A percentile compares a stretch with the other conserved stretches of the same genome.
Evolutionary conservation across 2,888 invertebrate species (phyloP).

Genomic region (Pseudococcus jackbeardsleyi): DNA sequence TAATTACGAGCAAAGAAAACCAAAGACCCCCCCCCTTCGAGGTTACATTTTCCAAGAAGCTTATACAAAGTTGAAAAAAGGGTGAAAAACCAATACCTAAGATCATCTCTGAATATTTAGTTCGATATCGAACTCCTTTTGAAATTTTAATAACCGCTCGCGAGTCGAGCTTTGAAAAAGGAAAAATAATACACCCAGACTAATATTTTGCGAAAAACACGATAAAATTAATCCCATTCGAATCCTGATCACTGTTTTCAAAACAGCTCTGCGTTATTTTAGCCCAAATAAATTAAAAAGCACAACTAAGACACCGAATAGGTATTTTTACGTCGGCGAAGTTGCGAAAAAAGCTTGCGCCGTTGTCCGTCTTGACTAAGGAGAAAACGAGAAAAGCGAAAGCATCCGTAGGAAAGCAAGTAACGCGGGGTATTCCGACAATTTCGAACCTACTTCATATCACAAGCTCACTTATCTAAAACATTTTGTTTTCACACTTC

Average conservation of each 20-base stretch:
- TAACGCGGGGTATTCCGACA: neutral
- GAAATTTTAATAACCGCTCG: too few relatives aligned
- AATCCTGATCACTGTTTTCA: neutral
- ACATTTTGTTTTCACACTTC: slow-evolving; percentile 21
- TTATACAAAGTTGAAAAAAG: too few relatives aligned
- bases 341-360: slow-evolving; percentile 16
- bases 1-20: too few relatives aligned
- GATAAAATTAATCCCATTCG: neutral
- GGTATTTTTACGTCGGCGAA: neutral
- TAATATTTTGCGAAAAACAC: too few relatives aligned
- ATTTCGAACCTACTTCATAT: neutral
- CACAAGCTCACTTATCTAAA: slow-evolving; percentile 16
- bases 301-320: neutral
- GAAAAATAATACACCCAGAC: too few relatives aligned
- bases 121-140: too few relatives aligned
- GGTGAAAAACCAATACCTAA: too few relatives aligned
- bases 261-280: neutral
- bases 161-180: too few relatives aligned
- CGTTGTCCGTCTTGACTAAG: slow-evolving; percentile 2
- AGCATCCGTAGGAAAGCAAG: neutral
- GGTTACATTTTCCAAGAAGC: too few relatives aligned
- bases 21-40: too few relatives aligned
- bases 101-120: too few relatives aligned
- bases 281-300: neutral
- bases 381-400: neutral